Evolutionary conservation across 2,797 vertebrate genomes (phyloP), one percentile per base, ranked within the genome.

Genomic region (Yasuhikotakia modesta): DNA sequence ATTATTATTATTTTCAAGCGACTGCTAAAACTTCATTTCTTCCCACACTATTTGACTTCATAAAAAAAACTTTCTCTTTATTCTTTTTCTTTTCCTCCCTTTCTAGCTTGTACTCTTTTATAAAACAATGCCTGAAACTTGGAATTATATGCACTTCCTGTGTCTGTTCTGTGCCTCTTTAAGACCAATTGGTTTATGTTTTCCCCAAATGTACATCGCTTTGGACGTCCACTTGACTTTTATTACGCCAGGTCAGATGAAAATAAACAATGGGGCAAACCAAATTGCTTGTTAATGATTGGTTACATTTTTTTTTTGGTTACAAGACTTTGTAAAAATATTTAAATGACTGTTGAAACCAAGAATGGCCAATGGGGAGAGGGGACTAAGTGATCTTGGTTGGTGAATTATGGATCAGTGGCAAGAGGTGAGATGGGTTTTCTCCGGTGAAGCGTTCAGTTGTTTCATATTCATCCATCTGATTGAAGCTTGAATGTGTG

Each of bases 391-490:
- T 57, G 60, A 72, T 66, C 12, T 5, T 52, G 58, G 69, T 30
- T 63, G 48, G 61, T 19, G 45, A 27, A 65, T 68, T 69, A 81
- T 58, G 19, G 64, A 81, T 81, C 75, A 72, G 46, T 50, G 21
- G 58, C 8, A 3, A 32, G 73, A 58, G 80, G 64, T 69, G 55
- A 69, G 69, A 32, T 11, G n/a, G 80, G 52, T 81, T 57, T 16
- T 43, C 58, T 64, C 57, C 8, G 48, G 6, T 11, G 45, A 73
- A 68, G 61, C 53, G 4, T 67, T 76, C 48, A 66, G 68, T 77
- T 73, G 57, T 52, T 78, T 78, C 73, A 80, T 70, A 73, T 78
- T 73, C 78, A 83, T 80, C 30, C 27, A 6, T 73, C 78, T 78
- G 69, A 78, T 81, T 67, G 58, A 65, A 55, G 61, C 46, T 24